These are phyloP conservation scores for Pantala flavescens DNA, from an alignment of 1,140 invertebrate species.

Conservation along the genomic window DNA sequence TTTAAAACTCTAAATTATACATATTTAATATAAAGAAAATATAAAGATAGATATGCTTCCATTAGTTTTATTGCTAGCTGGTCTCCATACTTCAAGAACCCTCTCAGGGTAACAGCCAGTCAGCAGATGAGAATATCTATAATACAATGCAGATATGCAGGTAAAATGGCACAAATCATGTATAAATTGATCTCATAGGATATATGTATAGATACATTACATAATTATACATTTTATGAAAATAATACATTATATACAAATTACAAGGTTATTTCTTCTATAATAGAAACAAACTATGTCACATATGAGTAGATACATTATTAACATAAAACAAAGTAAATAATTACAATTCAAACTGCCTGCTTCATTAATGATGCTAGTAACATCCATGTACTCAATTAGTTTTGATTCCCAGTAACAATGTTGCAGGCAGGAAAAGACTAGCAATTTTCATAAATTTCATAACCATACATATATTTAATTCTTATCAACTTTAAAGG, in stretches of 20 bases:
- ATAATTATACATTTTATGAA: constrained; percentile 9
- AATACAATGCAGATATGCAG: constrained; percentile 6
- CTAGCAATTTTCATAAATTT: background rate
- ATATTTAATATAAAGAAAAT: background rate
- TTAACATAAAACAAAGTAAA: background rate
- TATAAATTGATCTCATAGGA: background rate
- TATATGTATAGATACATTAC: background rate
- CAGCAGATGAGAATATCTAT: constrained; percentile 6
- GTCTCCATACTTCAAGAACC: background rate
- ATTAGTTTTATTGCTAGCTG: background rate
- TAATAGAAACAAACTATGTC: background rate
- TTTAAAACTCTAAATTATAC: background rate
- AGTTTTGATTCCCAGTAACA: background rate
- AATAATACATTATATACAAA: constrained; percentile 11
- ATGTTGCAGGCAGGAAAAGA: background rate
- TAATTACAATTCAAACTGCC: background rate
- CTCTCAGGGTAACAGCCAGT: background rate
- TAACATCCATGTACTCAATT: background rate
- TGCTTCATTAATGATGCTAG: background rate
- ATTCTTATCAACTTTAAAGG: background rate
- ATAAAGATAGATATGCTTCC: background rate
- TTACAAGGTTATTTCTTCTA: background rate
- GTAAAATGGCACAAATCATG: constrained; percentile 2
- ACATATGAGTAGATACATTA: background rate
- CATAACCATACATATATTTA: background rate